Evolutionary conservation across 2,797 vertebrate genomes (phyloP).

Genomic region (Microhierax caerulescens): DNA sequence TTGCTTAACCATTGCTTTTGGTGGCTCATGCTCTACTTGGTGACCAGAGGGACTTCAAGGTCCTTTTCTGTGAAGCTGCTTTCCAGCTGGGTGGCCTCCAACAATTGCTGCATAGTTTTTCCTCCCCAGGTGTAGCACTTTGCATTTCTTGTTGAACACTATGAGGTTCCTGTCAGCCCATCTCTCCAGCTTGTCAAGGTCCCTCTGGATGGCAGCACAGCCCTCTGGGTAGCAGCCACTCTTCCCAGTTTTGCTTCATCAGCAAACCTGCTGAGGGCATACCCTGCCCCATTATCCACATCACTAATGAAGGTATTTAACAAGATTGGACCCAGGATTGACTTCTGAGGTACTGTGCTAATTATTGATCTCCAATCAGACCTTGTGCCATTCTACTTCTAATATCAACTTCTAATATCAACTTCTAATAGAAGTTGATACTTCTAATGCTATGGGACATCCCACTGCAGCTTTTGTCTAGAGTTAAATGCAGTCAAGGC

Average conservation of each 20-base stretch:
- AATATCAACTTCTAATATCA: no score
- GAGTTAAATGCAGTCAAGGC: background rate
- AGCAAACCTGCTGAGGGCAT: background rate
- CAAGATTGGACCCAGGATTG: background rate
- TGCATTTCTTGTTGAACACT: no score
- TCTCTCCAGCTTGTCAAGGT: background rate
- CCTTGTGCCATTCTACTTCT: background rate
- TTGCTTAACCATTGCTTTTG: background rate
- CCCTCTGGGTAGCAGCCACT: background rate
- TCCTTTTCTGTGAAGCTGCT: background rate
- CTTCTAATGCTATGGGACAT: background rate
- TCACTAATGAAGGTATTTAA: background rate
- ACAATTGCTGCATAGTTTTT: background rate
- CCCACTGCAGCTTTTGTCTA: background rate
- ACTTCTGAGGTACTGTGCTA: background rate
- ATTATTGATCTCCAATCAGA: background rate
- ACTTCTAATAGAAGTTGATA: background rate
- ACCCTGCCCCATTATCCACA: background rate
- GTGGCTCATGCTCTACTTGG: background rate
- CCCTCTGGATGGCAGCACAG: background rate
- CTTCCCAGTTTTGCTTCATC: background rate
- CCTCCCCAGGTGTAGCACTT: background rate
- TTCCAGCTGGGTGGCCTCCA: background rate
- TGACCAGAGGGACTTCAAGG: background rate
- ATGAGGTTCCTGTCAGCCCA: no score